Evolutionary conservation across 2,113 vertebrate species (phyloP), one percentile per base, ranked within the genome.

Genomic region (Dinomys branickii): DNA sequence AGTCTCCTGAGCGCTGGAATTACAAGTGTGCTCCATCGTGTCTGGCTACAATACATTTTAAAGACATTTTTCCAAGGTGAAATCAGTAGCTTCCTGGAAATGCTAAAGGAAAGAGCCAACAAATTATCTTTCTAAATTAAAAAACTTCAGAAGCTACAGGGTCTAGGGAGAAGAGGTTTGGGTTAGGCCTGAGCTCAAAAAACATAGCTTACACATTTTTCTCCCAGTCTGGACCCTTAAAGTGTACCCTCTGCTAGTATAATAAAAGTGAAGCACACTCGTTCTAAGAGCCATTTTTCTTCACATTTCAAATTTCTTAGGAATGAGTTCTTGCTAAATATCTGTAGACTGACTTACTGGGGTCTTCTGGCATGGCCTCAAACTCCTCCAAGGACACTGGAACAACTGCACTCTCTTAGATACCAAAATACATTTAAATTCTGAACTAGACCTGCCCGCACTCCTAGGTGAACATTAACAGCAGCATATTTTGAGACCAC

Each of bases 21-120:
- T 61, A 61, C 22, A 61, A 2, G 22, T 61, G 59, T 61, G 26
- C 59, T 26, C 22, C 59, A 61, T 24, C 22, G 9, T 61, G 59
- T 24, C 59, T 24, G 26, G 59, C 6, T 73, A 91, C 9, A 33
- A 44, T 96, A 47, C 22, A 67, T 92, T 94, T 91, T 95, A 58
- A 81, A 89, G 19, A 82, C 41, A 54, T 87, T 94, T 96, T 97
- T 88, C 69, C 47, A 82, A 88, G 52, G 8, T 69, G 28, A 88
- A 28, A 16, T 88, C 65, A 83, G 59, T 35, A 93, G 28, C 17
- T 92, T 95, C 89, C 69, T 95, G 33, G 96, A 92, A 90, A 92
- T 84, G 3, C 4, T 83, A 7, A 26, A 75, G n/a, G 35, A 16
- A 87, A 91, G 13, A 87, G 59, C 54, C 63, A 69, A 10, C 17